Base-by-base conservation (phyloP, 2,113 vertebrate genomes). In the Gallinago paraguaiae region DNA sequence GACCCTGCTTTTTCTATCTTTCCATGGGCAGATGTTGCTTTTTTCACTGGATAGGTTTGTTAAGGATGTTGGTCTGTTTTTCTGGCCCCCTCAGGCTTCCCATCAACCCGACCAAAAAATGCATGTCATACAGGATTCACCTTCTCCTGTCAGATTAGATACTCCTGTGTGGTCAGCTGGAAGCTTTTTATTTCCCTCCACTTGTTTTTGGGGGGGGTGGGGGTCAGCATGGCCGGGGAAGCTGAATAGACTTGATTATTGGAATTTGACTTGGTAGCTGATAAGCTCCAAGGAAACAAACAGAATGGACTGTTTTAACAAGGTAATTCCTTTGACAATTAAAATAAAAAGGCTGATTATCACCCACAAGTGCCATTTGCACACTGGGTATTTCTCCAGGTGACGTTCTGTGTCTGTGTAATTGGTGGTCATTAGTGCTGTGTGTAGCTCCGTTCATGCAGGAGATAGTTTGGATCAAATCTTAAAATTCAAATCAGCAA, bases 1-100 rank as follows among this genome's bases (percentile, higher is more conserved):
- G 81, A 74, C 48, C 50, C 57, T 75, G 59, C 65, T 82, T 88
- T 80, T 89, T 84, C 80, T 92, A 2, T 92, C 86, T 95, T 92
- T 97, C 94, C 77, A 71, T 89, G 60, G 89, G 89, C 93, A 96
- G 92, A 95, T 94, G 88, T 80, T 96, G 81, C 59, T 91, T 95
- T 83, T 96, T 96, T 91, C 69, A 74, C 61, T 94, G 63, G 35
- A 27, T 43, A 75, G 35, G 51, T 93, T 96, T 95, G 72, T 90
- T 94, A 83, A 53, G 95, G 88, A 68, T 89, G 95, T 72, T 50
- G 24, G 39, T 90, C 78, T 75, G 83, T 65, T 43, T 90, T 91
- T 78, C 77, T 87, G 13, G 2, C 53, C 83, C 94, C 96, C 95
- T 93, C 83, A 63, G 96, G 95, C 95, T 87, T 93, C 88, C 69